Evolutionary conservation across 2,797 vertebrate genomes (phyloP).

Genomic region (Bradypodion pumilum): DNA sequence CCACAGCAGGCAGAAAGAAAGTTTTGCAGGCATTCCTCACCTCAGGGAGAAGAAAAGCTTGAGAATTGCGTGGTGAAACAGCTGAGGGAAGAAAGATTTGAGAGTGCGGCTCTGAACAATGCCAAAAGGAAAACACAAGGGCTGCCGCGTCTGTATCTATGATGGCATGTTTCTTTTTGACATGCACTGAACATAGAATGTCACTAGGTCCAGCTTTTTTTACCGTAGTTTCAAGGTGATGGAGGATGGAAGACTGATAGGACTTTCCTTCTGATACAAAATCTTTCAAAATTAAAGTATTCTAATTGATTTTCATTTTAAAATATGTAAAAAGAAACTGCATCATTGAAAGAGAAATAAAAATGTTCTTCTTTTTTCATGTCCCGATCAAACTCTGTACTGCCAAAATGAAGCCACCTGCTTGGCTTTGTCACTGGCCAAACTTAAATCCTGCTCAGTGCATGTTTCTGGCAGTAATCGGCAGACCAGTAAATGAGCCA

Average conservation of each 20-base stretch:
- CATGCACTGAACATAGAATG: not conserved
- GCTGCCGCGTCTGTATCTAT: not conserved
- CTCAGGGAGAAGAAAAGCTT: conserved; percentile 34
- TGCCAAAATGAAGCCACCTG: no score
- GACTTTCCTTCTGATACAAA: not conserved
- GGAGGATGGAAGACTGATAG: not conserved
- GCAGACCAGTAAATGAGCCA: no score
- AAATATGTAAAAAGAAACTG: no score
- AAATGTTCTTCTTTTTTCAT: no score
- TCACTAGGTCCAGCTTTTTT: not conserved
- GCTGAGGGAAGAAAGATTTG: not conserved
- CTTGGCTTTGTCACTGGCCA: no score
- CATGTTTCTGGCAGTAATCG: no score
- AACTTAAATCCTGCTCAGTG: no score
- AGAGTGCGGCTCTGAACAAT: not conserved
- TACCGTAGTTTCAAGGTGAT: not conserved
- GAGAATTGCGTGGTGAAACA: conserved; percentile 12
- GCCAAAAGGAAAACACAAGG: not conserved
- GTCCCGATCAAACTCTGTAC: no score
- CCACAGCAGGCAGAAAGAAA: conserved; percentile 59
- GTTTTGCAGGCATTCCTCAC: conserved; percentile 64
- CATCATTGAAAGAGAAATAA: no score
- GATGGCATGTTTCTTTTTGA: not conserved
- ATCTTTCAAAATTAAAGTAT: not conserved
- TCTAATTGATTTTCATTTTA: not conserved